These are phyloP conservation scores for Zosterops japonicus DNA, from an alignment of 2,113 vertebrate genomes.

Conservation along the genomic window DNA sequence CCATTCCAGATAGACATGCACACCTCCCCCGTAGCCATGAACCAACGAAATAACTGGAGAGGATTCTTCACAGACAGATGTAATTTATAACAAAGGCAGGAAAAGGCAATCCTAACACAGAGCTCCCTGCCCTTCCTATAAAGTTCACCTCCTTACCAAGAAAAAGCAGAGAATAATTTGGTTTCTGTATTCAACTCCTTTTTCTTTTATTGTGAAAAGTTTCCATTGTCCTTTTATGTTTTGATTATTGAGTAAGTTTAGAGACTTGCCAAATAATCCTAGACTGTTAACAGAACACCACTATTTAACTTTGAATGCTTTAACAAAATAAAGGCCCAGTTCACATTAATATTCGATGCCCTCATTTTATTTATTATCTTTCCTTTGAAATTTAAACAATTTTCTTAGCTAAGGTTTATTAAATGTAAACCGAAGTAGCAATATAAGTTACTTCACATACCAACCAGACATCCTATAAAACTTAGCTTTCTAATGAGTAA, in stretches of 20 bases:
- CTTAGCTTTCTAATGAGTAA: conserved; percentile 35
- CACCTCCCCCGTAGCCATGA: conserved; percentile 2
- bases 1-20: background rate
- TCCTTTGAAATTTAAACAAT: conserved; percentile 62
- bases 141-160: conserved; percentile 60
- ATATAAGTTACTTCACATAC: conserved; percentile 40
- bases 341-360: conserved; percentile 45
- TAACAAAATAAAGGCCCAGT: conserved; percentile 49
- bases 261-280: conserved; percentile 58
- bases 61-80: conserved; percentile 46
- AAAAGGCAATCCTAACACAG: conserved; percentile 53
- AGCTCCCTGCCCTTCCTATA: conserved; percentile 57
- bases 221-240: conserved; percentile 72
- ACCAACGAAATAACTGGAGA: conserved; percentile 17
- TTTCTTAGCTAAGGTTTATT: conserved; percentile 52
- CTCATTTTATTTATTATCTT: conserved; percentile 59
- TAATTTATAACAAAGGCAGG: conserved; percentile 66
- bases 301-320: conserved; percentile 59
- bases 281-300: conserved; percentile 68
- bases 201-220: conserved; percentile 63
- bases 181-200: conserved; percentile 52
- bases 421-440: conserved; percentile 45
- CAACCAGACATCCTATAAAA: conserved; percentile 18
- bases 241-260: conserved; percentile 63
- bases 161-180: conserved; percentile 51